Evolutionary conservation across 2,797 vertebrate genomes (phyloP).

Genomic region (Myripristis murdjan): DNA sequence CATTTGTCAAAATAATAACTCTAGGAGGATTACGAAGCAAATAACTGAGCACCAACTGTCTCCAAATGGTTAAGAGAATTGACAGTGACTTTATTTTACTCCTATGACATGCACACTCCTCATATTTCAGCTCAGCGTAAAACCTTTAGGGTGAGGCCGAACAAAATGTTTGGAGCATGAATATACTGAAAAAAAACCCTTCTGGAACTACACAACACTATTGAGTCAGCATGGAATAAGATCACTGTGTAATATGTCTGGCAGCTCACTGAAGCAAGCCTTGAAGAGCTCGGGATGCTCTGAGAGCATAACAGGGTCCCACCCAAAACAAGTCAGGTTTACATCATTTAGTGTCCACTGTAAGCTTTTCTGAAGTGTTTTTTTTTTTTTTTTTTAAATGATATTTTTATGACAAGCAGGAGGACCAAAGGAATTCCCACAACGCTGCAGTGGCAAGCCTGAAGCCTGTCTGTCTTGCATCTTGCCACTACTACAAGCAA

Average conservation of each 20-base stretch:
- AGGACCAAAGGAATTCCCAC: background rate
- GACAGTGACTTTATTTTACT: background rate
- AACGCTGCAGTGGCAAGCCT: background rate
- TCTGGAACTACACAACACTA: background rate
- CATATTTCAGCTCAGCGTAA: background rate
- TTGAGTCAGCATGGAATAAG: background rate
- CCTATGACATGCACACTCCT: background rate
- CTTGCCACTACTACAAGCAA: too few relatives aligned
- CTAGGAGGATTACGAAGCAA: background rate
- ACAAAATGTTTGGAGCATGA: too few relatives aligned
- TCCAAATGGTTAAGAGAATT: background rate
- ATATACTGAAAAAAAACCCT: too few relatives aligned
- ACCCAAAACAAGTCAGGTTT: background rate
- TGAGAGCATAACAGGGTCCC: background rate
- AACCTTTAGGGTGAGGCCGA: background rate
- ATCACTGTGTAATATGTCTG: background rate
- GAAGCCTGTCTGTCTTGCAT: too few relatives aligned
- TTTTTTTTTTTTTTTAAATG: too few relatives aligned
- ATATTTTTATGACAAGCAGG: background rate
- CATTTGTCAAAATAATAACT: background rate
- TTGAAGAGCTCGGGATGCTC: background rate
- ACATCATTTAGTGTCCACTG: background rate
- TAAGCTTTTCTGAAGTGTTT: too few relatives aligned
- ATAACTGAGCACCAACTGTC: slow-evolving; percentile 9
- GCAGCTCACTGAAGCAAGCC: too few relatives aligned